These are phyloP conservation scores for Trinorchestia longiramus DNA, from an alignment of 1,140 invertebrate genomes.

Conservation along the genomic window DNA sequence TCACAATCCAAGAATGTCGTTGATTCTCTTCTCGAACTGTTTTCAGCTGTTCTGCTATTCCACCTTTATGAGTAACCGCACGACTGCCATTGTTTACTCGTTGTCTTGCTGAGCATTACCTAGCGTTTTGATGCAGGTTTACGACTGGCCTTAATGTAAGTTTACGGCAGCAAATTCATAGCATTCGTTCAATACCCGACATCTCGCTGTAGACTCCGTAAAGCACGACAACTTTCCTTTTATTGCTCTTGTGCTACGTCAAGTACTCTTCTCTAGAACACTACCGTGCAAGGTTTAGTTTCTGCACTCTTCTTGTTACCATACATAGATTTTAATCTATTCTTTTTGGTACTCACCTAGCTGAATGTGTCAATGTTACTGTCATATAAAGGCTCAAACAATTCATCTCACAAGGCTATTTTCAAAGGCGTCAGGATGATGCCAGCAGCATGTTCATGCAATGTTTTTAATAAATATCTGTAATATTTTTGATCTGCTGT, in stretches of 20 bases:
- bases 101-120: constrained; percentile 27
- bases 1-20: background rate
- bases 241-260: background rate
- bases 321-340: too few species aligned
- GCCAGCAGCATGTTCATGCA: too few species aligned
- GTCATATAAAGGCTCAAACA: too few species aligned
- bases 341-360: too few species aligned
- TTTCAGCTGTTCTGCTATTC: background rate
- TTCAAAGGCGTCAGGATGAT: too few species aligned
- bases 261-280: background rate
- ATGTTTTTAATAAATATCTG: too few species aligned
- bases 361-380: too few species aligned
- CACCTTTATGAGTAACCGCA: background rate
- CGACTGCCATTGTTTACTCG: constrained; percentile 30
- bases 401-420: too few species aligned
- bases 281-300: background rate
- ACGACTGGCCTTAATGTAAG: constrained; percentile 4
- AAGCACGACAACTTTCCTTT: background rate
- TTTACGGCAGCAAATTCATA: constrained; percentile 7
- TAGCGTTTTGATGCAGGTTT: constrained; percentile 30
- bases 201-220: background rate
- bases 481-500: too few species aligned
- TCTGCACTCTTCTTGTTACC: background rate
- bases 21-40: background rate
- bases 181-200: constrained; percentile 30